Conservation (phyloP, 2,797 vertebrate species). For the Geotria australis region DNA sequence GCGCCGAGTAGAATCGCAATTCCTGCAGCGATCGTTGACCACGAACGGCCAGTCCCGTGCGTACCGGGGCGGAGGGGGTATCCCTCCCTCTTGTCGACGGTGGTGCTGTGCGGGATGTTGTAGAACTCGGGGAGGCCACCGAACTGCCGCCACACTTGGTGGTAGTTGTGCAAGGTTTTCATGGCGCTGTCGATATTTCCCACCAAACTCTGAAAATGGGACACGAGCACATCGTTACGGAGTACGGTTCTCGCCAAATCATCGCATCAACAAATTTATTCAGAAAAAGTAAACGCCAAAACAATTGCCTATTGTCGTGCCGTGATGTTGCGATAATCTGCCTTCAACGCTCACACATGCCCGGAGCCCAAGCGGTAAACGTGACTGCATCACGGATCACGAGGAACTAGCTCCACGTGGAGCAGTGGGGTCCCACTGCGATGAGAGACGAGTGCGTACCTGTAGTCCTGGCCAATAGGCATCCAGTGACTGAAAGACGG, state of each 20-base stretch:
- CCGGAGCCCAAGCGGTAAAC: too few relatives aligned
- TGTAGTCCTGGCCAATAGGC: constrained; percentile 91
- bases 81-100: constrained; percentile 79
- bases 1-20: too few relatives aligned
- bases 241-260: background rate
- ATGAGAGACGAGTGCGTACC: constrained; percentile 14
- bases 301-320: too few relatives aligned
- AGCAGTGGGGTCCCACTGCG: too few relatives aligned
- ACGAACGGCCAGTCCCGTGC: background rate
- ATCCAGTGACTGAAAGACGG: constrained; percentile 77
- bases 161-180: constrained; percentile 79
- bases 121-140: constrained; percentile 89
- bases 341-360: too few relatives aligned
- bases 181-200: constrained; percentile 57
- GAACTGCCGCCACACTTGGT: constrained; percentile 85
- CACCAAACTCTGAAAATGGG: constrained; percentile 30
- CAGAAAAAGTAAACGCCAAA: too few relatives aligned
- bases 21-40: too few relatives aligned
- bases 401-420: too few relatives aligned
- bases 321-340: too few relatives aligned
- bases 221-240: background rate
- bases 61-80: constrained; percentile 74
- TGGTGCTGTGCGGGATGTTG: constrained; percentile 85
- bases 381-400: too few relatives aligned
- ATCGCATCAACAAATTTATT: background rate